phyloP scores from a whole-genome alignment of 2,888 invertebrate species.

The Orthosia incerta region DNA sequence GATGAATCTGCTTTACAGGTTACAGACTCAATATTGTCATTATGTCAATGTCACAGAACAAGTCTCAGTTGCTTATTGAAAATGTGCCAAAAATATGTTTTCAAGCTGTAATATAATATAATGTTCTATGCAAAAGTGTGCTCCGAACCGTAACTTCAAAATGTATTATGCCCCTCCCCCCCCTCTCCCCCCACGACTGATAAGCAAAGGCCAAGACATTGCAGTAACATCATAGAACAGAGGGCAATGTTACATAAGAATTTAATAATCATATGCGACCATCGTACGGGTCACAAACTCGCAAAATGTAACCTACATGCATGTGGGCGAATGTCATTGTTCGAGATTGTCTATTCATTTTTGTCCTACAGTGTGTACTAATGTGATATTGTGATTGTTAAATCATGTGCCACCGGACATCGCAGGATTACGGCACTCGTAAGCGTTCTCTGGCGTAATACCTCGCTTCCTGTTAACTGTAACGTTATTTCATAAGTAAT shows the following conservation, averaged over 20 bases:
- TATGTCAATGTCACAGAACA: neutral
- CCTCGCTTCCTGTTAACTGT: conserved; percentile 53
- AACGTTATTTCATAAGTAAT: conserved; percentile 42
- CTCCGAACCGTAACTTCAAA: too few relatives aligned
- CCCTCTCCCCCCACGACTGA: too few relatives aligned
- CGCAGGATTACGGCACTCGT: conserved; percentile 60
- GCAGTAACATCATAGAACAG: neutral
- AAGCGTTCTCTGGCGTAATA: conserved; percentile 60
- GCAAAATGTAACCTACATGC: conserved; percentile 8
- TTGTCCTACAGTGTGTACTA: conserved; percentile 35
- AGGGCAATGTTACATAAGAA: conserved; percentile 21
- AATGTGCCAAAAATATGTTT: neutral
- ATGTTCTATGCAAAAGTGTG: neutral
- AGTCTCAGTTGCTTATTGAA: neutral
- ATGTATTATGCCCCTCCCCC: too few relatives aligned
- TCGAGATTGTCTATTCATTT: conserved; percentile 46
- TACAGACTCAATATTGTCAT: too few relatives aligned
- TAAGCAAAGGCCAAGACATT: neutral
- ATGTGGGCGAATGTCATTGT: conserved; percentile 53
- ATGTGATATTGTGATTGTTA: conserved; percentile 52
- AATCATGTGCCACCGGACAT: conserved; percentile 52
- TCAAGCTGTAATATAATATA: neutral
- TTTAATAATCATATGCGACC: conserved; percentile 24
- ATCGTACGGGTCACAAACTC: conserved; percentile 24
- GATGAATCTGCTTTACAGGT: neutral